Evolutionary conservation across 2,113 vertebrate genomes (phyloP).

Genomic region (Gobiocypris rarus): DNA sequence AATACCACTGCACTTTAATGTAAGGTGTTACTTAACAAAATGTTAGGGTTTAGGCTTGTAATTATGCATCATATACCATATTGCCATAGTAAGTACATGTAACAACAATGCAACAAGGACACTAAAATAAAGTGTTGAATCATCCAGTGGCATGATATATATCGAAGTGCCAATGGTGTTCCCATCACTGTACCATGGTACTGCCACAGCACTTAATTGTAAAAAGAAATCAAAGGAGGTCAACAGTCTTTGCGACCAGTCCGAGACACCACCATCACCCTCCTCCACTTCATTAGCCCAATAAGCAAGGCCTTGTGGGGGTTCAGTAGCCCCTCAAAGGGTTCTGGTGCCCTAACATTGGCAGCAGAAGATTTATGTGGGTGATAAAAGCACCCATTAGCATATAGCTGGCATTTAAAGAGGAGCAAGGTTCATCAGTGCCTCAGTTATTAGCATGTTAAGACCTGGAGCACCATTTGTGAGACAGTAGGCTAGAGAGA

Average conservation of each 20-base stretch:
- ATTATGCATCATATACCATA: no score
- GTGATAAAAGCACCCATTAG: conserved; percentile 71
- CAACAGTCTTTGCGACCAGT: conserved; percentile 46
- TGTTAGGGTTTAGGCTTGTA: no score
- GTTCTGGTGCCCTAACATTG: conserved; percentile 54
- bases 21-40: no score
- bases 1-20: no score
- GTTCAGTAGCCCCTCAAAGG: conserved; percentile 62
- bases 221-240: conserved; percentile 41
- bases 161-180: background rate
- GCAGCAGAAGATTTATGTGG: conserved; percentile 72
- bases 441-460: conserved; percentile 63
- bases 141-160: background rate
- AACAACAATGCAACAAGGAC: no score
- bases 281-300: conserved; percentile 69
- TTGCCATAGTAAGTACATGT: no score
- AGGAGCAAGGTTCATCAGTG: conserved; percentile 57
- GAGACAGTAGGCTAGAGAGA: background rate
- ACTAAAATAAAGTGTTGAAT: background rate
- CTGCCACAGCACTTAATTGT: background rate
- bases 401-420: conserved; percentile 67
- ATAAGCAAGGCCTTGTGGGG: conserved; percentile 49
- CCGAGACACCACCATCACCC: conserved; percentile 43
- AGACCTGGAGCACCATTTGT: conserved; percentile 39
- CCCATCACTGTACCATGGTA: background rate